These are phyloP conservation scores for Coleophora deauratella DNA, from an alignment of 2,888 invertebrate genomes.

Conservation along the genomic window DNA sequence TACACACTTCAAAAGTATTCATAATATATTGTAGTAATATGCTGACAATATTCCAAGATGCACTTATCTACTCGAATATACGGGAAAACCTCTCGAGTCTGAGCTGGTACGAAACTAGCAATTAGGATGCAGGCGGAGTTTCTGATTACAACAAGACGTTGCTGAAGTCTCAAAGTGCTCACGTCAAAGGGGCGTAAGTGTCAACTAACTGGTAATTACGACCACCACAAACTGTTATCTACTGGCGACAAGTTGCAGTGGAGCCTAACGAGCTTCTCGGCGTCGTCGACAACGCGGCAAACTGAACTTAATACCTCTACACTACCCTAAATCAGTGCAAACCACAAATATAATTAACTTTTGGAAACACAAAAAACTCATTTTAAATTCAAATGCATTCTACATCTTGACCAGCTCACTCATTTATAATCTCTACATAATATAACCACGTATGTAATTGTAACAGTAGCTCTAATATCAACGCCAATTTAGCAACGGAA, in stretches of 20 bases:
- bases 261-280: no score
- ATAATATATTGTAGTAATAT: no score
- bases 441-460: constrained; percentile 21
- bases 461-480: constrained; percentile 57
- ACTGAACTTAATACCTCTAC: no score
- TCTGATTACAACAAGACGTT: constrained; percentile 30
- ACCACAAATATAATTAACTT: no score
- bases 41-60: no score
- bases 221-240: constrained; percentile 30
- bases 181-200: constrained; percentile 49
- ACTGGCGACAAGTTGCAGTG: constrained; percentile 16
- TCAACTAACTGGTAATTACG: constrained; percentile 53
- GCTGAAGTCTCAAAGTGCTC: constrained; percentile 34
- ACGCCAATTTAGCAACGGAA: constrained; percentile 70
- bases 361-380: no score
- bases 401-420: no score
- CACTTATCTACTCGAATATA: background rate
- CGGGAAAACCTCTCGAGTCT: constrained; percentile 3
- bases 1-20: constrained; percentile 16
- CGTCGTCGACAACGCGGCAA: no score
- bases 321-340: constrained; percentile 8
- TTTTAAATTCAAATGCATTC: no score
- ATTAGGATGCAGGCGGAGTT: constrained; percentile 18
- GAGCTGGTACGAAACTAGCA: constrained; percentile 1
- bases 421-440: background rate